Evolutionary conservation across 2,113 vertebrate genomes (phyloP), one percentile per base, ranked within the genome.

Genomic region (Erythrocercus mccallii): DNA sequence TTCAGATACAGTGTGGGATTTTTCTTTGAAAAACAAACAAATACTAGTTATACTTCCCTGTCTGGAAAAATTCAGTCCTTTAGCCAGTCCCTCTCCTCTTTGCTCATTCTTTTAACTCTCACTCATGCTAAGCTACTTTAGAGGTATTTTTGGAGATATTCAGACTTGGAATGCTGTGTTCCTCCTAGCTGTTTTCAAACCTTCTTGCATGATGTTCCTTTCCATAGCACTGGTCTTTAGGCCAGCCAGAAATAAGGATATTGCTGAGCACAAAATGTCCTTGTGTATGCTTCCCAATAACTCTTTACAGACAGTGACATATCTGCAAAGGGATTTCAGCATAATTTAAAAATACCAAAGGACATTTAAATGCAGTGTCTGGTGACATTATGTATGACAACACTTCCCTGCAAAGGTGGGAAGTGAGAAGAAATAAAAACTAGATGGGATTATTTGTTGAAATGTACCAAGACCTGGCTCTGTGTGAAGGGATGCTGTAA

Each of bases 81-180:
- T 51, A 83, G 65, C 65, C 73, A 94, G 58, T 80, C 31, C 15
- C 38, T 80, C 71, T 93, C 54, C 20, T 81, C 66, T 73, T 83
- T 73, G 35, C 92, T 96, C 76, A 44, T 90, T 95, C 81, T 86
- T 92, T 95, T 92, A 88, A 83, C 79, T 96, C 58, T 87, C 79
- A n/a, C 73, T 72, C 70, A 70, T 68, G 38, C 90, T 94, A 88
- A 60, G 82, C 51, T 81, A 56, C 64, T 86, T 93, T 74, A 88
- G 51, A 94, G 66, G 76, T 96, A 88, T 96, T 96, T 96, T 95
- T 90, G 71, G 81, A 95, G 87, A 71, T 86, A 82, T 51, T 83
- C 7, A 5, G 80, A 17, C 58, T 90, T 96, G 95, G 95, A 96
- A 92, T 58, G 2, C 48, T 44, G n/a, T 66, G 76, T 92, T 91